Base-by-base conservation (phyloP, 2,797 vertebrate species). In the Poeciliopsis gracilis region DNA sequence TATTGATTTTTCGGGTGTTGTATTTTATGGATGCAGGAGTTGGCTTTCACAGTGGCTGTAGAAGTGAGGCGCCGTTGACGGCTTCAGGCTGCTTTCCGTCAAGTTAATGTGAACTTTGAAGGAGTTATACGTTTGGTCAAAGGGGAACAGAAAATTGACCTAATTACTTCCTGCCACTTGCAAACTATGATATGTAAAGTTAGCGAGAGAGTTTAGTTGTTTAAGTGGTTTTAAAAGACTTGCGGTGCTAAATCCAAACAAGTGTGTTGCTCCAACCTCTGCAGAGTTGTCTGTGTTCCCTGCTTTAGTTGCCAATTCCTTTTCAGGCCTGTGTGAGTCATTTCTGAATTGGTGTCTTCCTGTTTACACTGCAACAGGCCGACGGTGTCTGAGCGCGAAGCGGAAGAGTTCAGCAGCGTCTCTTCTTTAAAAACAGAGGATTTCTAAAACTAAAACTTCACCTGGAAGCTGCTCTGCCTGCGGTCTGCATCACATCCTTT, bases 321-420 rank as follows among this genome's bases (percentile, higher is more conserved):
- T 36, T 84, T 80, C 72, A 2, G 4, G 49, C 33, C 43, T 10
- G 5, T 30, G 5, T 76, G 79, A 87, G 70, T 90, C 86, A 83
- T 77, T 72, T 90, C 78, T 86, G 75, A 76, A 89, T 88, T 80
- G 79, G 70, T 43, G 67, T 83, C 87, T 93, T 94, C 93, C 93
- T 93, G 93, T 94, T 92, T 92, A 88, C 15, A 25, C 76, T 55
- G 33, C n/a, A 13, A 72, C 25, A 9, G 13, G 43, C 82, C 76
- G 73, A 79, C 85, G 59, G 69, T 12, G 84, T 88, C 88, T 90
- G 86, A 91, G 87, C 73, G 30, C 0, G 1, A 3, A 67, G 76
- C 38, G 78, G 91, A 91, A 89, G 78, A 75, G 84, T 77, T 80
- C 83, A 28, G 83, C 85, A 74, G 79, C 10, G 80, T 85, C 86